A percentile compares a stretch with the other conserved stretches of the same genome.
Evolutionary conservation across 2,888 invertebrate species (phyloP).

Genomic region (Yponomeuta malinellus): DNA sequence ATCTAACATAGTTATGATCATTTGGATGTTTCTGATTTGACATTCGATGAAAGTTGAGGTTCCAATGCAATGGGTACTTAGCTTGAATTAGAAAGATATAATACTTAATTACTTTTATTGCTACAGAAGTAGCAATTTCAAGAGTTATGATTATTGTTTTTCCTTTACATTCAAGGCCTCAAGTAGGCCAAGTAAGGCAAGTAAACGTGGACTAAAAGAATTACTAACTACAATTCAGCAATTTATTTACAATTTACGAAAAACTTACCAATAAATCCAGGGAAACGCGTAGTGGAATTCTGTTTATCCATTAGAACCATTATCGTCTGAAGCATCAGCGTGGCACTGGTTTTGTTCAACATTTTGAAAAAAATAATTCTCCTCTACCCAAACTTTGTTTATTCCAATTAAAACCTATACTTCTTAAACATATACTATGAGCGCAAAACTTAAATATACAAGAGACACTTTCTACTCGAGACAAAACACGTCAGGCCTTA

Average conservation of each 20-base stretch:
- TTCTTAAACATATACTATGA: neutral
- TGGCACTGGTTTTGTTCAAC: slow-evolving; percentile 64
- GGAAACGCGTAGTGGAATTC: slow-evolving; percentile 58
- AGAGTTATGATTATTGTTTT: no score
- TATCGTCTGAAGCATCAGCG: slow-evolving; percentile 68
- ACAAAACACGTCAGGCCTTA: neutral
- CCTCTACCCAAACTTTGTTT: neutral
- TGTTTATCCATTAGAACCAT: slow-evolving; percentile 70
- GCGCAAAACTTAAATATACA: neutral
- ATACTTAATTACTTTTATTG: no score
- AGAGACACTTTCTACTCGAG: neutral
- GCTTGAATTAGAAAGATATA: no score
- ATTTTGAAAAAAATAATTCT: neutral
- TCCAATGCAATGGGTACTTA: no score
- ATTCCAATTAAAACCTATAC: neutral
- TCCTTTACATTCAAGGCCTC: neutral
- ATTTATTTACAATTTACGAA: slow-evolving; percentile 16
- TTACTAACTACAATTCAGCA: neutral
- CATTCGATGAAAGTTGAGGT: no score
- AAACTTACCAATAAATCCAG: slow-evolving; percentile 55
- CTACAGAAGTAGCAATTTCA: no score
- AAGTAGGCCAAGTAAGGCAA: neutral
- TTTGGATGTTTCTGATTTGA: no score
- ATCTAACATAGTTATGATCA: no score
- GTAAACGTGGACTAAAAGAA: neutral